Percentiles rank a stretch among this genome's conserved stretches.
phyloP scores from a whole-genome alignment of 2,888 invertebrate species.

The Acanthopleura granulata region DNA sequence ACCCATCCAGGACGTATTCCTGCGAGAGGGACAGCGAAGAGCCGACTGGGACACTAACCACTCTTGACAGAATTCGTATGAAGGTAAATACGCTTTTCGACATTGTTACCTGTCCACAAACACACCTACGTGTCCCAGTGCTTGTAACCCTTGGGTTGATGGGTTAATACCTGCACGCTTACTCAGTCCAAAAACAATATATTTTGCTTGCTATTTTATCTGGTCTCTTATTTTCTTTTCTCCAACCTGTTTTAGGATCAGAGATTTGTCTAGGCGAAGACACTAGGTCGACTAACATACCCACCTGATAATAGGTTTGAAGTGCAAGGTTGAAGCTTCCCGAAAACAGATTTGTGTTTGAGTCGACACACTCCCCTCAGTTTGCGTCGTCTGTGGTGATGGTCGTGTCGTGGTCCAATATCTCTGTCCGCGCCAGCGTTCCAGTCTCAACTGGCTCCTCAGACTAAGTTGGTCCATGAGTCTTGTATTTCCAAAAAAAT shows the following conservation, averaged over 20 bases:
- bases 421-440: slow-evolving; percentile 13
- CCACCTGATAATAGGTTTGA: slow-evolving; percentile 17
- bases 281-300: slow-evolving; percentile 18
- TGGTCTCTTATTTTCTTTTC: slow-evolving; percentile 19
- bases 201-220: slow-evolving; percentile 14
- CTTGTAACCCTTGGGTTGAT: slow-evolving; percentile 13
- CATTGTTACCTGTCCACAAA: slow-evolving; percentile 14
- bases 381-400: slow-evolving; percentile 22
- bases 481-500: neutral
- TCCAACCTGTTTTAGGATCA: slow-evolving; percentile 15
- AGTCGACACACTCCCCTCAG: slow-evolving; percentile 11
- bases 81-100: slow-evolving; percentile 16
- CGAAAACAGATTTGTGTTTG: neutral
- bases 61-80: slow-evolving; percentile 18
- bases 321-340: slow-evolving; percentile 17
- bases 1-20: slow-evolving; percentile 13
- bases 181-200: neutral
- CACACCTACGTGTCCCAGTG: slow-evolving; percentile 17
- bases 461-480: slow-evolving; percentile 17
- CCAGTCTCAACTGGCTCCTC: neutral
- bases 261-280: slow-evolving; percentile 12
- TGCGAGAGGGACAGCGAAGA: slow-evolving; percentile 17
- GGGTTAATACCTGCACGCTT: slow-evolving; percentile 12
- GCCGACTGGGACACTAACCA: slow-evolving; percentile 13
- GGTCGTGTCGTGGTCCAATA: slow-evolving; percentile 19